Evolutionary conservation across 1,140 invertebrate species (phyloP).

Genomic region (Temnothorax nylanderi): DNA sequence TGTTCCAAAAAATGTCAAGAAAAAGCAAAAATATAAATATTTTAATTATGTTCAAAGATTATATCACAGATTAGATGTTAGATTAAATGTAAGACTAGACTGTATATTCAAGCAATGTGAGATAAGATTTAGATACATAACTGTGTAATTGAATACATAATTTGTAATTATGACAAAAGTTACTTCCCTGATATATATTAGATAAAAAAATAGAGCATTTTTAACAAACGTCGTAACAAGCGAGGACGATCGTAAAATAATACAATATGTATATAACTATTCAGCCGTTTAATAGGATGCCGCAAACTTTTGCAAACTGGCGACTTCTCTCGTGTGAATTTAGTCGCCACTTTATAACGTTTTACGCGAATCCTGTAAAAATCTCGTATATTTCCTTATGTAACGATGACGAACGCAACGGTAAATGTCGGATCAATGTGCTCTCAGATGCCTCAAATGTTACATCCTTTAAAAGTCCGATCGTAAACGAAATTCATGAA

Average conservation of each 20-base stretch:
- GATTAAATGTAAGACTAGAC: not conserved
- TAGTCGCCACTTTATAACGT: not conserved
- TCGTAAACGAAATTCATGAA: conserved; percentile 55
- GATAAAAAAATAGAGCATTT: not conserved
- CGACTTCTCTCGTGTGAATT: not conserved
- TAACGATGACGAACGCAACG: not conserved
- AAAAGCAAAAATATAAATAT: not conserved
- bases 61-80: not conserved
- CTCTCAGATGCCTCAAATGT: not conserved
- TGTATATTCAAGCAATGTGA: not conserved
- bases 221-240: not conserved
- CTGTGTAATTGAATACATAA: not conserved
- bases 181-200: not conserved
- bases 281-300: not conserved
- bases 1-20: not conserved
- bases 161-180: not conserved
- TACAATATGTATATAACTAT: not conserved
- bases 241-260: not conserved
- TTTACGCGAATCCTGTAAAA: conserved; percentile 7
- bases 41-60: not conserved
- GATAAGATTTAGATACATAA: too few relatives aligned
- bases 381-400: conserved; percentile 2
- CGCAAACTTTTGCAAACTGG: not conserved
- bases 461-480: conserved; percentile 17
- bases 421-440: not conserved